Evolutionary conservation across 2,797 vertebrate species (phyloP).

Genomic region (Danio choprae): DNA sequence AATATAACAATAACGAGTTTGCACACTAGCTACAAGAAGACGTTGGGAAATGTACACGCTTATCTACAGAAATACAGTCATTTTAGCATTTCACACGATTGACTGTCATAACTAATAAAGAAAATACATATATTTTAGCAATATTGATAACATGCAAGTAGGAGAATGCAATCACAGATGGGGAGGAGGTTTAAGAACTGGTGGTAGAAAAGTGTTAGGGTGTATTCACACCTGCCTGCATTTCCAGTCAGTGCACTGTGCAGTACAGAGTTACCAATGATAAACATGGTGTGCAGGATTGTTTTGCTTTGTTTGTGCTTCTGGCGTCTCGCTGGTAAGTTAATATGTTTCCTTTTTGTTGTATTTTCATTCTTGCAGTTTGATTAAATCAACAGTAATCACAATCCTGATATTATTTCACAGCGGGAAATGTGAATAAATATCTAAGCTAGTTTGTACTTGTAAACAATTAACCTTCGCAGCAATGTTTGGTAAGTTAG

Average conservation of each 20-base stretch:
- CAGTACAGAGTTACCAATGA: background rate
- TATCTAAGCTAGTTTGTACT: too few species aligned
- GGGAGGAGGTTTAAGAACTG: background rate
- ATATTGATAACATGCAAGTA: background rate
- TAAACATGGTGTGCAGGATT: background rate
- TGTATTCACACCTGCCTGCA: background rate
- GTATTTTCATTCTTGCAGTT: background rate
- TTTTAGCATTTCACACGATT: too few species aligned
- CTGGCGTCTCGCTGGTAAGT: conserved; percentile 7
- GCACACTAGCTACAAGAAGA: background rate
- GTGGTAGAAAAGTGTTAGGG: background rate
- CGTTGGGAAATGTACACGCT: background rate
- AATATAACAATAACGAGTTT: background rate
- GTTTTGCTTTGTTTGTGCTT: background rate
- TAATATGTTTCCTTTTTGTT: background rate
- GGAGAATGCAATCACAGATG: background rate
- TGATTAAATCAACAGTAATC: background rate
- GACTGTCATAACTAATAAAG: background rate
- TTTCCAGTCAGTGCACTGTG: background rate
- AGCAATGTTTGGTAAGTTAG: too few species aligned
- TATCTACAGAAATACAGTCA: background rate
- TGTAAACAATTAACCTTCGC: too few species aligned
- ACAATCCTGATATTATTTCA: too few species aligned
- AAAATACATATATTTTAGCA: background rate
- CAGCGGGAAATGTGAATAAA: too few species aligned